These are phyloP conservation scores for Micrasema minimum DNA, from an alignment of 1,140 invertebrate genomes.

Conservation along the genomic window DNA sequence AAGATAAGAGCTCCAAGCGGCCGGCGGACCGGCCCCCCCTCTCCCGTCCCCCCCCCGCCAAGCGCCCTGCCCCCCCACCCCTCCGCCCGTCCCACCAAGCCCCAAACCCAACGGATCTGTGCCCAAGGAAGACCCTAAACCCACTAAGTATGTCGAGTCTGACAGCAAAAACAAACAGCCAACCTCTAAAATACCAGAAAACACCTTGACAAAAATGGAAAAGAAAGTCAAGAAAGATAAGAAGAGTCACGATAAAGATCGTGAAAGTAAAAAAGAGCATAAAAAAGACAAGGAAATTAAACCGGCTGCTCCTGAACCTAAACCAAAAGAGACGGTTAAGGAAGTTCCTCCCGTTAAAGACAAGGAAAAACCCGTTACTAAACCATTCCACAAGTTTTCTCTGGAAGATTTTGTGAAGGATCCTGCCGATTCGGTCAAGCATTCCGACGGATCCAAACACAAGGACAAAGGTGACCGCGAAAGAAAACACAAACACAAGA, in stretches of 20 bases:
- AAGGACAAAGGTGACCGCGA: constrained; percentile 64
- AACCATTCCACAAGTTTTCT: constrained; percentile 62
- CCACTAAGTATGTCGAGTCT: constrained; percentile 57
- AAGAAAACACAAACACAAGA: constrained; percentile 67
- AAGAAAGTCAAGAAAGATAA: constrained; percentile 68
- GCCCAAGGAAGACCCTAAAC: constrained; percentile 64
- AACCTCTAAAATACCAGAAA: constrained; percentile 62
- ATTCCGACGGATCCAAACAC: constrained; percentile 60
- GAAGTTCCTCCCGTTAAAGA: constrained; percentile 56
- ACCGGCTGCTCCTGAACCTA: constrained; percentile 56
- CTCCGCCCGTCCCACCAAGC: constrained; percentile 52
- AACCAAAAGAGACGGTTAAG: constrained; percentile 62
- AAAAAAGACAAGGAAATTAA: constrained; percentile 64
- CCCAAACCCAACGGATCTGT: constrained; percentile 61
- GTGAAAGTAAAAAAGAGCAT: constrained; percentile 65
- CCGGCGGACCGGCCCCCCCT: constrained; percentile 62
- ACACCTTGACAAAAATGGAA: constrained; percentile 59
- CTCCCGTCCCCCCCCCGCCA: constrained; percentile 68
- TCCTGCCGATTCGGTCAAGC: constrained; percentile 58
- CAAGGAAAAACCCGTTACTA: constrained; percentile 58
- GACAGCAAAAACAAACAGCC: constrained; percentile 61
- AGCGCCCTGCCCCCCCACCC: constrained; percentile 67
- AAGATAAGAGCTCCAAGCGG: constrained; percentile 69
- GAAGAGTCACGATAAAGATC: constrained; percentile 67
- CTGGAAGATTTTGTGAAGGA: constrained; percentile 64